Conservation (phyloP, 2,113 vertebrate species). For the Catharus bicknelli region DNA sequence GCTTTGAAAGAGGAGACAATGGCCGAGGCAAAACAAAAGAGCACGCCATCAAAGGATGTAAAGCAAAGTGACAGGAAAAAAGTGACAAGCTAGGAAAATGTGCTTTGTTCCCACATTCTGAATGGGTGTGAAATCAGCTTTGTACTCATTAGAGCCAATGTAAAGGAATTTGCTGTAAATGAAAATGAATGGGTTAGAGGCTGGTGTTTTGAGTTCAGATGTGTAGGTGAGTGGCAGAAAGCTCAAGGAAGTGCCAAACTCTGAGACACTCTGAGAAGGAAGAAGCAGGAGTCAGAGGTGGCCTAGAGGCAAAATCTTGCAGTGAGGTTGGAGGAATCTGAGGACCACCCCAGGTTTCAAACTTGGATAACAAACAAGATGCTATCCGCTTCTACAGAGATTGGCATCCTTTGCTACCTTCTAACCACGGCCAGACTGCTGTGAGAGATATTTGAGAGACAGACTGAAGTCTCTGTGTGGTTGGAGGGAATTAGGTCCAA, state of each 20-base stretch:
- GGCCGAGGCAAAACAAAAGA: conserved; percentile 58
- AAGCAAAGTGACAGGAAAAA: conserved; percentile 53
- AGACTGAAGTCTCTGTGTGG: not conserved
- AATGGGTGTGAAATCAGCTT: conserved; percentile 63
- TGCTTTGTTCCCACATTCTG: conserved; percentile 57
- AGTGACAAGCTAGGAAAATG: conserved; percentile 61
- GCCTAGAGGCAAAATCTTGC: not conserved
- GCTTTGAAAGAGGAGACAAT: conserved; percentile 56
- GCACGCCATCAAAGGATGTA: conserved; percentile 51
- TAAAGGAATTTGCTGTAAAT: conserved; percentile 51
- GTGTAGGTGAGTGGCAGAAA: conserved; percentile 44
- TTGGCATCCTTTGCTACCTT: not conserved
- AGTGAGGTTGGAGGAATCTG: not conserved
- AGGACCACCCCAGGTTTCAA: conserved; percentile 4
- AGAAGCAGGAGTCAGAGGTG: conserved; percentile 18
- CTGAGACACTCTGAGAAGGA: not conserved
- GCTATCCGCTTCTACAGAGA: not conserved
- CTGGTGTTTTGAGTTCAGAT: conserved; percentile 44
- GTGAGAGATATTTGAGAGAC: not conserved
- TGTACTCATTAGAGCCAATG: conserved; percentile 35
- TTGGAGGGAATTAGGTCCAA: not conserved
- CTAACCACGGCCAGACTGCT: not conserved
- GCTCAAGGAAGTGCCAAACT: not conserved
- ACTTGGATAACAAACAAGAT: not conserved
- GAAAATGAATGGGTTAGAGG: conserved; percentile 46